Evolutionary conservation across 2,797 vertebrate species (phyloP).

Genomic region (Botia almorhae): DNA sequence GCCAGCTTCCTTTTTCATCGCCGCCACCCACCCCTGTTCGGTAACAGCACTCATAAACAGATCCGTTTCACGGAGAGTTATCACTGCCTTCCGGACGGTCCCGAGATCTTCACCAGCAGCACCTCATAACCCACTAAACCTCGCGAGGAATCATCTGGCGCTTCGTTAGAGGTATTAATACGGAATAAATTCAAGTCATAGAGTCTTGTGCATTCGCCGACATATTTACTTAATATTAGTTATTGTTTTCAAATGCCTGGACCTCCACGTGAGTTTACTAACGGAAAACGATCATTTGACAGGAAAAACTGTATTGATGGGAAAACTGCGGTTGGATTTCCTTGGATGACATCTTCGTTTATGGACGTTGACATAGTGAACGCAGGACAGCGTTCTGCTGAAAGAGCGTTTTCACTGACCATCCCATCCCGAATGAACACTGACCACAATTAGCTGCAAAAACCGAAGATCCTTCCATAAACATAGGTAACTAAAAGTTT

Average conservation of each 20-base stretch:
- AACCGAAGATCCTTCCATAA: too few species aligned
- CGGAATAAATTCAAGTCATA: neutral
- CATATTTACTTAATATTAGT: neutral
- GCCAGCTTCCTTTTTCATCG: constrained; percentile 62
- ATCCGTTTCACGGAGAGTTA: constrained; percentile 9
- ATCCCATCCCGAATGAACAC: neutral
- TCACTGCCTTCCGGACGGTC: constrained; percentile 28
- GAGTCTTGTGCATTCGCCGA: neutral
- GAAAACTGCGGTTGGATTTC: constrained; percentile 3
- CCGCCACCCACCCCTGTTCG: constrained; percentile 28
- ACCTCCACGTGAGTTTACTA: neutral
- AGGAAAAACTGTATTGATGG: neutral
- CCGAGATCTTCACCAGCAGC: constrained; percentile 9
- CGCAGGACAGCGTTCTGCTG: too few species aligned
- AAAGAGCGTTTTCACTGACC: too few species aligned
- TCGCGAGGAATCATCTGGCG: neutral
- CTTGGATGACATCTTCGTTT: neutral
- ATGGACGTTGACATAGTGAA: neutral
- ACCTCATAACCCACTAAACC: neutral
- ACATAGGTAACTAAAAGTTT: too few species aligned
- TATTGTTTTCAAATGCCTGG: neutral
- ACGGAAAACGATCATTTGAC: neutral
- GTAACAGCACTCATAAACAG: constrained; percentile 16
- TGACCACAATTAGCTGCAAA: neutral
- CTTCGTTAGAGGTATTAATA: neutral